These are phyloP conservation scores for Sicus ferrugineus DNA, from an alignment of 2,888 invertebrate species.

Conservation along the genomic window DNA sequence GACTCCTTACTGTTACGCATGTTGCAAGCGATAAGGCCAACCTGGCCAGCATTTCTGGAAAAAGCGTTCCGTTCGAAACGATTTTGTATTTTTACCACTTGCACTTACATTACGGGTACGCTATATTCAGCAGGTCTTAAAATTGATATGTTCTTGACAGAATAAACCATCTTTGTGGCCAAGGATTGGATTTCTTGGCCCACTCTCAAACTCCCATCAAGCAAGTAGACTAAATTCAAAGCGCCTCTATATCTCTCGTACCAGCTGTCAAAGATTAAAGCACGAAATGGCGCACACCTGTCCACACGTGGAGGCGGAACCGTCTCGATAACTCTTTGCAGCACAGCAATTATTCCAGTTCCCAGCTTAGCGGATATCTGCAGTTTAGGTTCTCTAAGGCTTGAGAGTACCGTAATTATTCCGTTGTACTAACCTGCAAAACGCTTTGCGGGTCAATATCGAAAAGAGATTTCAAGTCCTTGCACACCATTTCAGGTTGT, in stretches of 20 bases:
- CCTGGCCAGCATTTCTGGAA: conserved; percentile 84
- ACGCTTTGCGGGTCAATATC: conserved; percentile 78
- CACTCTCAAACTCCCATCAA: conserved; percentile 76
- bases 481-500: conserved; percentile 80
- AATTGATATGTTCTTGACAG: conserved; percentile 80
- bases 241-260: conserved; percentile 88
- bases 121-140: conserved; percentile 79
- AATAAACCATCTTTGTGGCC: conserved; percentile 78
- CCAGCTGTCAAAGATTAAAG: conserved; percentile 92
- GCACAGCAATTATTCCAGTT: conserved; percentile 78
- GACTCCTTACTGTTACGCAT: conserved; percentile 80
- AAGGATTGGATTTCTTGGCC: conserved; percentile 80
- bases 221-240: conserved; percentile 78
- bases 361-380: conserved; percentile 92
- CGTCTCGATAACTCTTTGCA: conserved; percentile 79
- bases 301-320: conserved; percentile 78
- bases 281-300: conserved; percentile 73
- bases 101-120: conserved; percentile 70
- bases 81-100: neutral
- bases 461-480: conserved; percentile 83
- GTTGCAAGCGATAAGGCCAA: conserved; percentile 85
- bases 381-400: neutral
- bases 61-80: neutral
- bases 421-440: conserved; percentile 72
- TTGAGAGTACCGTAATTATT: neutral